Conservation (phyloP, 2,113 vertebrate genomes). For the Canis aureus region DNA sequence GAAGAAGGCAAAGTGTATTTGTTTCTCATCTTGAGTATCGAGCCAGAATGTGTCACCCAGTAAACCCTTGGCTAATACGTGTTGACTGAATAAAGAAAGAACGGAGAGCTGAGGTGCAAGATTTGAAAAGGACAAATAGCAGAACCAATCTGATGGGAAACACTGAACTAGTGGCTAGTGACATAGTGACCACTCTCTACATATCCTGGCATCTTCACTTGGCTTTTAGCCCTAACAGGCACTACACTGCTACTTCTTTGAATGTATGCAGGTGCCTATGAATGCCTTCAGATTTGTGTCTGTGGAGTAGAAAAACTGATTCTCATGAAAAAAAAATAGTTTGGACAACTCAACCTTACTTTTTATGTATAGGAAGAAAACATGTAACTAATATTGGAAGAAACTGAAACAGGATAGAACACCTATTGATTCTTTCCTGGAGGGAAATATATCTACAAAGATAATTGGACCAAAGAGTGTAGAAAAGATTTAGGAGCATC, state of each 20-base stretch:
- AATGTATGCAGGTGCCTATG: background rate
- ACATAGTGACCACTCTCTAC: rapidly evolving
- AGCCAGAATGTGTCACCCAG: background rate
- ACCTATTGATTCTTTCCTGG: conserved; percentile 14
- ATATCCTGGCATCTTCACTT: rapidly evolving
- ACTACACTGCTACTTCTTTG: too few relatives aligned
- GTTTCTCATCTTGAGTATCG: background rate
- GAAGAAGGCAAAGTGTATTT: background rate
- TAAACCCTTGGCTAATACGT: background rate
- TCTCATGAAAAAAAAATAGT: background rate
- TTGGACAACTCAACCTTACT: background rate
- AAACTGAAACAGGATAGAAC: background rate
- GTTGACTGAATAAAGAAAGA: background rate
- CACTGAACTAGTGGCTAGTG: background rate
- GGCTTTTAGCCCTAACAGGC: rapidly evolving
- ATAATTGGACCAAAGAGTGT: background rate
- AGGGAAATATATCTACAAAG: background rate
- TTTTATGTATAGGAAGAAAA: background rate
- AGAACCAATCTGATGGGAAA: background rate
- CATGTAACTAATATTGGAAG: background rate
- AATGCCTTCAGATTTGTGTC: background rate
- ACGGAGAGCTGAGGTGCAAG: background rate
- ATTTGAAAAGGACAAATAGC: background rate
- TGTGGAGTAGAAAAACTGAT: background rate
- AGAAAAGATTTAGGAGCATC: background rate